Base-by-base conservation (phyloP, 2,888 invertebrate genomes). In the Lomographa bimaculata region DNA sequence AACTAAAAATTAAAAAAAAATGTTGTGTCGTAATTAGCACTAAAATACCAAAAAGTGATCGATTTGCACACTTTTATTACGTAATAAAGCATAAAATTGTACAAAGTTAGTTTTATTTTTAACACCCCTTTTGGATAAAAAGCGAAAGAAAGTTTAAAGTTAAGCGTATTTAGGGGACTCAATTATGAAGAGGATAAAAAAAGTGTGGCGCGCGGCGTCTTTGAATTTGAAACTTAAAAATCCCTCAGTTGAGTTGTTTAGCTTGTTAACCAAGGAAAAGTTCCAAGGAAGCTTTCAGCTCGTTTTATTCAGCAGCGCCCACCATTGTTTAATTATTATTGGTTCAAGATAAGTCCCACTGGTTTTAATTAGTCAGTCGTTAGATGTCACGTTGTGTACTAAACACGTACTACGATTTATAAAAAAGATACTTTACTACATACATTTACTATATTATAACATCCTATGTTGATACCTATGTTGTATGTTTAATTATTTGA, bases 151-250 rank as follows among this genome's bases (percentile, higher is more conserved):
- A 20, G 1, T 19, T 20, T 9, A 20, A 19, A 21, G n/a, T n/a
- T n/a, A 25, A 27, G 17, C 25, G 26, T 11, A 21, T 40, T 40
- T 14, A 33, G 26, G 18, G 20, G 33, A 17, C 21, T 39, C 21
- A 40, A 40, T 40, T 40, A 33, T 10, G 7, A 19, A 27, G 18
- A 3, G 26, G 27, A 39, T 23, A 25, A 40, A 26, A 33, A 32
- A 29, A 7, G 5, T n/a, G 17, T 14, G 23, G n/a, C 8, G 9
- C 16, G 5, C 18, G 20, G 7, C 7, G 25, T 8, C 11, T 32
- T 32, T 39, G 7, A 20, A 27, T 38, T 14, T 5, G 11, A 21
- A 32, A 39, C 16, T 32, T 32, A 21, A 10, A 16, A n/a, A 32
- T 16, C 19, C 6, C 7, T 12, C 9, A 2, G 29, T 19, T 3